Conservation (phyloP, 2,888 invertebrate genomes). For the Imbricaverruca yamaguchii region DNA sequence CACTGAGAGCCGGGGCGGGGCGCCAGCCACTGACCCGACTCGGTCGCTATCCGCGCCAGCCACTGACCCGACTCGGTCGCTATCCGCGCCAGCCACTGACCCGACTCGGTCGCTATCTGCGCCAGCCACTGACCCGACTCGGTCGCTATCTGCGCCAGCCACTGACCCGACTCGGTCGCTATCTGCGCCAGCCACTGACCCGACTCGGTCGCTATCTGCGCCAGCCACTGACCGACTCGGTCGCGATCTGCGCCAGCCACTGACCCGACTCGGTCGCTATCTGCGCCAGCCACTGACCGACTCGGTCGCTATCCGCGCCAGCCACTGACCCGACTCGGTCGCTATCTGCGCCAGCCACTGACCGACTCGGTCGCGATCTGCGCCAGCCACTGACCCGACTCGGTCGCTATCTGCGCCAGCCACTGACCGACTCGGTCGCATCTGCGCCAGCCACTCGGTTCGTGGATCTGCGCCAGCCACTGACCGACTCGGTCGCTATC, state of each 20-base stretch:
- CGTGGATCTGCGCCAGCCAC: too few relatives aligned
- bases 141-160: too few relatives aligned
- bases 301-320: conserved; percentile 64
- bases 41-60: conserved; percentile 67
- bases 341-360: conserved; percentile 65
- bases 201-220: conserved; percentile 57
- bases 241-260: conserved; percentile 71
- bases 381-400: conserved; percentile 64
- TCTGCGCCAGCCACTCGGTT: conserved; percentile 81
- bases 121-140: too few relatives aligned
- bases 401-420: conserved; percentile 67
- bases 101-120: conserved; percentile 57
- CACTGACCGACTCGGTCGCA: conserved; percentile 58
- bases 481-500: conserved; percentile 56
- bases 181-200: conserved; percentile 66
- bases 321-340: conserved; percentile 56
- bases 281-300: conserved; percentile 46
- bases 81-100: conserved; percentile 58
- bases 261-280: too few relatives aligned
- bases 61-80: conserved; percentile 57
- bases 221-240: conserved; percentile 59
- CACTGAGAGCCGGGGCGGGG: too few relatives aligned
- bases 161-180: conserved; percentile 55
- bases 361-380: conserved; percentile 58
- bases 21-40: conserved; percentile 47